Conservation (phyloP, 2,888 invertebrate genomes). For the Apodemia hepburni region DNA sequence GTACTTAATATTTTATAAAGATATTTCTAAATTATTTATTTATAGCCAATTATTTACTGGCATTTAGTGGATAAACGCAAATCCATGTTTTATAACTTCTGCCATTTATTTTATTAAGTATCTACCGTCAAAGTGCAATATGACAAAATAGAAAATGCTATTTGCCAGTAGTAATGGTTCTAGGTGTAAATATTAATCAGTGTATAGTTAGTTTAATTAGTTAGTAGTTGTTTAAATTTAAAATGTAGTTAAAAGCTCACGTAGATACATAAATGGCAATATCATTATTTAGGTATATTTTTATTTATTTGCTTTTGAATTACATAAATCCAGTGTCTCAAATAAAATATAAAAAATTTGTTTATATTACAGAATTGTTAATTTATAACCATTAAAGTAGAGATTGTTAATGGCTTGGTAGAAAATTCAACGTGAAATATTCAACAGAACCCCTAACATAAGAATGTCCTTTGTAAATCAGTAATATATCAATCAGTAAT, state of each 20-base stretch:
- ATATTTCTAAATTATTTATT: constrained; percentile 77
- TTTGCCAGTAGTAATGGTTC: constrained; percentile 44
- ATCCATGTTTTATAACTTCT: constrained; percentile 23
- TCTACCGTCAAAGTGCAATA: constrained; percentile 40
- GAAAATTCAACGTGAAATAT: no score
- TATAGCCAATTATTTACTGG: constrained; percentile 38
- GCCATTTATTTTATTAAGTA: constrained; percentile 28
- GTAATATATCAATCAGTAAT: no score
- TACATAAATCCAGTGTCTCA: background rate
- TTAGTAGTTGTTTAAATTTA: constrained; percentile 43
- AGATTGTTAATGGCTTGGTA: no score
- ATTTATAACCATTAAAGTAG: background rate
- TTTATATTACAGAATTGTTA: background rate
- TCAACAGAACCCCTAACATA: no score
- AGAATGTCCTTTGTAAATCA: no score
- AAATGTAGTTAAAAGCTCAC: constrained; percentile 30
- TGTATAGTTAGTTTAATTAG: constrained; percentile 40
- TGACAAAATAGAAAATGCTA: constrained; percentile 25
- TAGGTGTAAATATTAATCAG: constrained; percentile 50
- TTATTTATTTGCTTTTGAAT: background rate
- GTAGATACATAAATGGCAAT: constrained; percentile 12
- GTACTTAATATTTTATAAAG: constrained; percentile 74
- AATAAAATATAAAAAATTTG: background rate
- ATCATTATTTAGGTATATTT: background rate
- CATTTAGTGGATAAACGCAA: constrained; percentile 26